Conservation (phyloP, 2,888 invertebrate species). For the Phengaris alcon region DNA sequence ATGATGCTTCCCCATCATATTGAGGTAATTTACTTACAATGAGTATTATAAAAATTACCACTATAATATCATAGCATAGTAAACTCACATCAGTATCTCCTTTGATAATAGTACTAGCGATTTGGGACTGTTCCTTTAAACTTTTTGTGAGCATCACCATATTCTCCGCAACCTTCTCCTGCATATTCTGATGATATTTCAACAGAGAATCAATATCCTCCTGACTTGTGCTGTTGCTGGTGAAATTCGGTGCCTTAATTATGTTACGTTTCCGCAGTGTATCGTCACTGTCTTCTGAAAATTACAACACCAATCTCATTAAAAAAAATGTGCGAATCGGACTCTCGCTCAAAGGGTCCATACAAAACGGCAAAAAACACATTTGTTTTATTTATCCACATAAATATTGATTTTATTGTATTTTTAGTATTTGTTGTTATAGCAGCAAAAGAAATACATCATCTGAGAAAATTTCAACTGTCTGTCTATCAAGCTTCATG, state of each 20-base stretch:
- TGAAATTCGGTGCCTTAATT: constrained; percentile 72
- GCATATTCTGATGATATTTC: constrained; percentile 92
- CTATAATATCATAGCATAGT: too few relatives aligned
- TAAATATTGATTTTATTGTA: too few relatives aligned
- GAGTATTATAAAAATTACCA: too few relatives aligned
- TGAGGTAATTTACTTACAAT: too few relatives aligned
- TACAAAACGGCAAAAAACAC: too few relatives aligned
- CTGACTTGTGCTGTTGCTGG: constrained; percentile 69
- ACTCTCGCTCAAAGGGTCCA: too few relatives aligned
- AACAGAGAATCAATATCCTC: constrained; percentile 90
- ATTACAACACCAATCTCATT: neutral
- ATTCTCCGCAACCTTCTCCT: constrained; percentile 95
- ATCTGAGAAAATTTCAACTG: too few relatives aligned
- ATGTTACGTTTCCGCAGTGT: constrained; percentile 76
- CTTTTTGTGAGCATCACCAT: constrained; percentile 93
- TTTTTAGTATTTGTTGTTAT: too few relatives aligned
- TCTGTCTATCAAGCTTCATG: too few relatives aligned
- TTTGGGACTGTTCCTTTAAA: constrained; percentile 93
- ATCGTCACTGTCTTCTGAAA: constrained; percentile 65
- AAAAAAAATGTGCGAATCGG: neutral
- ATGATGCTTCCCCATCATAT: too few relatives aligned
- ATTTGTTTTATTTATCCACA: too few relatives aligned
- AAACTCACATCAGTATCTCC: constrained; percentile 88
- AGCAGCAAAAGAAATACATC: too few relatives aligned
- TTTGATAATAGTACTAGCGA: constrained; percentile 93